Conservation (phyloP, 2,888 invertebrate species). For the Chaetogeoica ovagalla region DNA sequence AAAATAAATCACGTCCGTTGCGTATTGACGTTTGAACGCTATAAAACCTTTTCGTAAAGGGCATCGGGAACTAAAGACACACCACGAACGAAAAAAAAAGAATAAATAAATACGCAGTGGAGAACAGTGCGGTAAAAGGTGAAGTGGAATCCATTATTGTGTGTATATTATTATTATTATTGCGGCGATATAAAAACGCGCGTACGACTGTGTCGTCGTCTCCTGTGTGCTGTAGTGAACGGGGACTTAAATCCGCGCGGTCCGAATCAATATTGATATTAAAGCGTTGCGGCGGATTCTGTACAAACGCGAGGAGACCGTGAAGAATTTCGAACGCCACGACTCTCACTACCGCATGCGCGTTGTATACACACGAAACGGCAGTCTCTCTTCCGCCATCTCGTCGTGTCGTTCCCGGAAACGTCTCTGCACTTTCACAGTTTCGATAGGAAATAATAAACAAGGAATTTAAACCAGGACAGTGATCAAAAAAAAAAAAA, state of each 20-base stretch:
- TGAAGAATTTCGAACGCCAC: background rate
- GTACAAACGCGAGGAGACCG: background rate
- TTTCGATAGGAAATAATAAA: no score
- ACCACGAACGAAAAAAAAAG: no score
- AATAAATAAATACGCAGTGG: background rate
- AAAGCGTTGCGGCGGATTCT: background rate
- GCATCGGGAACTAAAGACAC: no score
- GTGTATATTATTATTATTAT: background rate
- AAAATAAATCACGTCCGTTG: no score
- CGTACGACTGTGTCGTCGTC: background rate
- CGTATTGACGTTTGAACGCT: conserved; percentile 2
- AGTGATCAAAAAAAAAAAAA: no score
- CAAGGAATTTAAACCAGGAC: no score
- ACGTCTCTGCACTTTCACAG: no score
- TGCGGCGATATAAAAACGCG: conserved; percentile 27
- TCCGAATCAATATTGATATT: conserved; percentile 34
- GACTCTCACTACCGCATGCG: no score
- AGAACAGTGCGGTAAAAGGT: background rate
- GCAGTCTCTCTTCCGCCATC: no score
- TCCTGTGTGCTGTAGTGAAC: background rate
- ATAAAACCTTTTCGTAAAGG: background rate
- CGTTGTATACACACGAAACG: no score
- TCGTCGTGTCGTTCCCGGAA: no score
- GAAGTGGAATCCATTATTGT: conserved; percentile 10
- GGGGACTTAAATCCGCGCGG: background rate